Evolutionary conservation across 2,888 invertebrate species (phyloP).

Genomic region (Apodemia duryi): DNA sequence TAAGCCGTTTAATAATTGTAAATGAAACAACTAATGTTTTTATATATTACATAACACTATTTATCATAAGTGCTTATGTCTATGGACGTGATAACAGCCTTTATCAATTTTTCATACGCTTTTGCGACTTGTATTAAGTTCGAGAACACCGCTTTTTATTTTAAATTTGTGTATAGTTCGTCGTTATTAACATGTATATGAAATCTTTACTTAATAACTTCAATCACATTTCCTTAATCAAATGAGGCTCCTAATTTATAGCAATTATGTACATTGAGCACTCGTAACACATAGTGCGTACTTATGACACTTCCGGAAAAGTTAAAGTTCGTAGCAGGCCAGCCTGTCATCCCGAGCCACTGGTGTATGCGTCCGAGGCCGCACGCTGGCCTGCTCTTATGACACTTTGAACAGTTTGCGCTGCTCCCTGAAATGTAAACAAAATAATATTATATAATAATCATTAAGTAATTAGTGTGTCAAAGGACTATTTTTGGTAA

Average conservation of each 20-base stretch:
- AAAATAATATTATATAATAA: not conserved
- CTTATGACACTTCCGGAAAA: slow-evolving; percentile 73
- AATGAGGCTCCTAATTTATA: slow-evolving; percentile 27
- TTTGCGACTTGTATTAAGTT: not conserved
- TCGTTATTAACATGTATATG: not conserved
- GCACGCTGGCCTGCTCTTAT: slow-evolving; percentile 78
- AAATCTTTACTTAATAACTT: not conserved
- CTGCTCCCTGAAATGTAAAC: slow-evolving; percentile 82
- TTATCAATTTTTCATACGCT: not conserved
- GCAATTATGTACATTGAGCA: slow-evolving; percentile 57
- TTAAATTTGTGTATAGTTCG: not conserved
- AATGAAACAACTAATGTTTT: not conserved
- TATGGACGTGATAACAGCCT: too few relatives aligned
- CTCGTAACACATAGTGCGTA: slow-evolving; percentile 73
- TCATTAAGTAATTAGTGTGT: not conserved
- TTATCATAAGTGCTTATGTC: too few relatives aligned
- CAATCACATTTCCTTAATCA: slow-evolving; percentile 17
- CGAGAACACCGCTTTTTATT: not conserved
- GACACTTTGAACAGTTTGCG: slow-evolving; percentile 84
- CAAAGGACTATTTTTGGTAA: not conserved
- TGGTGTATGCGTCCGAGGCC: slow-evolving; percentile 68
- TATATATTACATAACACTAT: too few relatives aligned
- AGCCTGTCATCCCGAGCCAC: slow-evolving; percentile 68
- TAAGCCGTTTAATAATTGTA: not conserved
- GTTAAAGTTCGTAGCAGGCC: slow-evolving; percentile 52